These are phyloP conservation scores for Onychomys arenicola DNA, from an alignment of 2,797 vertebrate genomes.

Conservation along the genomic window DNA sequence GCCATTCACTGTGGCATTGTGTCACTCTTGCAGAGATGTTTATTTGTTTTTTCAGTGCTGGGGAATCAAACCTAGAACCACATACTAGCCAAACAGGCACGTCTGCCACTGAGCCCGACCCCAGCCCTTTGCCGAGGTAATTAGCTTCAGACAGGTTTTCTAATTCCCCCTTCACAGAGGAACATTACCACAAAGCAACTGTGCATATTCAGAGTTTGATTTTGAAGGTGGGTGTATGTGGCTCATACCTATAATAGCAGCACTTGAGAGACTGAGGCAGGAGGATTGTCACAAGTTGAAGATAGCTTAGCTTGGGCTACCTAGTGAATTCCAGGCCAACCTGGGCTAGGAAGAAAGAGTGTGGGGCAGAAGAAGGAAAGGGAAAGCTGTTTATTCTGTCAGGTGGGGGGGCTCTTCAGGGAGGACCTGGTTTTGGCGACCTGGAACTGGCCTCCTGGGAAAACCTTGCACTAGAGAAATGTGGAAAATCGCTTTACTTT, in stretches of 20 bases:
- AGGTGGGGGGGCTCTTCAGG: neutral
- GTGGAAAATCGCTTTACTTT: neutral
- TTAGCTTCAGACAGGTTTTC: neutral
- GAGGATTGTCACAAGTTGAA: neutral
- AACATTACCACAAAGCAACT: neutral
- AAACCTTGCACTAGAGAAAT: neutral
- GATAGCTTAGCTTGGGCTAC: neutral
- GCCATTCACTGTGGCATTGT: neutral
- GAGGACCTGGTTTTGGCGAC: neutral
- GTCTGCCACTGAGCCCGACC: neutral
- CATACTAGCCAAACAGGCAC: too few species aligned
- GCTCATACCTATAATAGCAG: neutral
- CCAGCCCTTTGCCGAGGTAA: neutral
- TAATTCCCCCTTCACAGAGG: neutral
- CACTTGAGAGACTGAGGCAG: neutral
- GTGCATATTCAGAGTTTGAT: too few species aligned
- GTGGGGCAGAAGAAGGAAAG: neutral
- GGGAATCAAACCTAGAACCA: neutral
- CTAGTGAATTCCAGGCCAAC: neutral
- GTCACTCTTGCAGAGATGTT: neutral
- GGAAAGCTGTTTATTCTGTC: neutral
- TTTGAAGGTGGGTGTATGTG: neutral
- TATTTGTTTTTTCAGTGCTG: neutral
- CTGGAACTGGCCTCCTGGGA: neutral
- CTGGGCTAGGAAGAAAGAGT: neutral